Percentiles rank a stretch among this genome's conserved stretches.
phyloP scores from a whole-genome alignment of 2,797 vertebrate species.

The Muscicapa striata region DNA sequence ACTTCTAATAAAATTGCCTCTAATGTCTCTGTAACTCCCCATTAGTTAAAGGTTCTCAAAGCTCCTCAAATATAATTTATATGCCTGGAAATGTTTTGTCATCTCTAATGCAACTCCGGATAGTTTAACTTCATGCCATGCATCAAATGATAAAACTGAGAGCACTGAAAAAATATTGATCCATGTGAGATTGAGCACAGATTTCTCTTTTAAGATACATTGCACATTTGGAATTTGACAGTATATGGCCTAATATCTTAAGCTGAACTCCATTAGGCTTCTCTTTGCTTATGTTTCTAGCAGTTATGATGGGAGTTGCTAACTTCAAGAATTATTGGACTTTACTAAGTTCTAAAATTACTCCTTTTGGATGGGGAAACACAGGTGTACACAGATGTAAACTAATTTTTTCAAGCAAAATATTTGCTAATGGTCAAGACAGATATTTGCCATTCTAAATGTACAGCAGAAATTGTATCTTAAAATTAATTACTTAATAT shows the following conservation, averaged over 20 bases:
- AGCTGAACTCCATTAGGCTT: background rate
- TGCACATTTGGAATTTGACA: background rate
- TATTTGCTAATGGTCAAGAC: background rate
- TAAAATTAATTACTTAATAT: background rate
- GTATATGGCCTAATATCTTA: background rate
- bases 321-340: background rate
- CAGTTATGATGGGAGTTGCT: background rate
- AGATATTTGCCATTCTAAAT: background rate
- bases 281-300: background rate
- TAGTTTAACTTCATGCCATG: background rate
- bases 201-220: background rate
- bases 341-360: background rate
- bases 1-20: background rate
- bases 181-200: fast-evolving
- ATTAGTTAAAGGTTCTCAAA: background rate
- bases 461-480: background rate
- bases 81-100: background rate
- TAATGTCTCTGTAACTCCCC: background rate
- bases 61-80: conserved; percentile 1
- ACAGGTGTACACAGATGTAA: background rate
- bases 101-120: background rate
- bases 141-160: background rate
- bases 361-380: background rate
- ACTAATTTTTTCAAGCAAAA: background rate
- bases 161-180: background rate